Evolutionary conservation across 2,113 vertebrate species (phyloP), one percentile per base, ranked within the genome.

Genomic region (Cyprinodon variegatus): DNA sequence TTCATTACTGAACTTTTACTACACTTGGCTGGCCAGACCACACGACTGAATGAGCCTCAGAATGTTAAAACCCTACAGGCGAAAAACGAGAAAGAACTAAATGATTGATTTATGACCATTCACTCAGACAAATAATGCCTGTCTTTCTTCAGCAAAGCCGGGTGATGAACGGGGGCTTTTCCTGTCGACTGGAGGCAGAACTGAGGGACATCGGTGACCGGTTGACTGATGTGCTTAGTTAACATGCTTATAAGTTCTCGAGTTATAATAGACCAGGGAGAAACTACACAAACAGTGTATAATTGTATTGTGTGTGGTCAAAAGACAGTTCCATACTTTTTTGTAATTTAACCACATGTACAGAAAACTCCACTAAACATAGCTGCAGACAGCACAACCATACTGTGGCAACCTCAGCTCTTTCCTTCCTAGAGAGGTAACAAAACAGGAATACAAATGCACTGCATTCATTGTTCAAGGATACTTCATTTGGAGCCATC

Each of bases 1-100:
- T 88, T 86, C 62, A 81, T 89, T 88, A 84, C 48, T 65, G 63
- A 81, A 61, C 69, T 76, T 83, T 90, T 65, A 81, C 82, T 78
- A 83, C 75, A 81, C 29, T 60, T 61, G 0, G 48, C 41, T 9
- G 65, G 74, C 36, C 48, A 41, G 74, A 46, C 76, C 77, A 65
- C 38, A 39, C 9, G 74, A 76, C 65, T 66, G 65, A 40, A 53
- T 59, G 38, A 50, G 39, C 61, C 48, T 79, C 70, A 60, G 68
- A 71, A 68, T 84, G 68, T 59, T 57, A 45, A 70, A 65, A 48
- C 41, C 68, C 65, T 43, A 4, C 66, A 64, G 64, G 59, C 72
- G 17, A 48, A 82, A 82, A 81, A 70, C 78, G 17, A 59, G 17
- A 78, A 60, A 60, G 65, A 78, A 81, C 79, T 62, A 77, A 88